phyloP scores from a whole-genome alignment of 2,888 invertebrate species.

The Dicyrtoma fusca region DNA sequence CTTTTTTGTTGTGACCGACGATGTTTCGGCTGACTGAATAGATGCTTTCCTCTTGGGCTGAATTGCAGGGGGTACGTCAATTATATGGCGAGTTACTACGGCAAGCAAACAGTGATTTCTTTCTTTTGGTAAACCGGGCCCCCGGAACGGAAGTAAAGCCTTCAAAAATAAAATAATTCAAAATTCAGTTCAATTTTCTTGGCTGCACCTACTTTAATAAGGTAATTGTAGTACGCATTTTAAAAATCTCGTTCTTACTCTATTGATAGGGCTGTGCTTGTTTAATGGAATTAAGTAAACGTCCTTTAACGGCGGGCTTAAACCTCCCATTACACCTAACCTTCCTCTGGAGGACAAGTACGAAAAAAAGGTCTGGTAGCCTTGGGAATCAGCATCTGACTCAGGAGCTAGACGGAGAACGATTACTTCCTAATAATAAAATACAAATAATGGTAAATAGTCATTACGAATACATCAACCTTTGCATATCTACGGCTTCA shows the following conservation, averaged over 20 bases:
- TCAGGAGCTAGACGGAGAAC: slow-evolving; percentile 80
- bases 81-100: slow-evolving; percentile 49
- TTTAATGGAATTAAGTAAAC: slow-evolving; percentile 89
- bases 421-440: slow-evolving; percentile 69
- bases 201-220: neutral
- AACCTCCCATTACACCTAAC: slow-evolving; percentile 77
- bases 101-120: slow-evolving; percentile 53
- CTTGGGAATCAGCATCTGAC: slow-evolving; percentile 79
- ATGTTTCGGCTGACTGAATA: neutral
- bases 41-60: slow-evolving; percentile 41
- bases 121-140: slow-evolving; percentile 66
- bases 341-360: slow-evolving; percentile 77
- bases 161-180: slow-evolving; percentile 8
- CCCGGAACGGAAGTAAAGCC: slow-evolving; percentile 68
- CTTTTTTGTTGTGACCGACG: slow-evolving; percentile 36
- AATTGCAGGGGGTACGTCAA: slow-evolving; percentile 8
- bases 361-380: slow-evolving; percentile 81
- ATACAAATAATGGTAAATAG: slow-evolving; percentile 16
- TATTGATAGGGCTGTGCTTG: slow-evolving; percentile 72
- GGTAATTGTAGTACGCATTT: neutral
- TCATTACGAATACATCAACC: too few species aligned
- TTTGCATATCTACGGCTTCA: too few species aligned
- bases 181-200: neutral
- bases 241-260: slow-evolving; percentile 60
- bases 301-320: slow-evolving; percentile 78